Conservation (phyloP, 1,140 invertebrate species). For the Galleria mellonella region DNA sequence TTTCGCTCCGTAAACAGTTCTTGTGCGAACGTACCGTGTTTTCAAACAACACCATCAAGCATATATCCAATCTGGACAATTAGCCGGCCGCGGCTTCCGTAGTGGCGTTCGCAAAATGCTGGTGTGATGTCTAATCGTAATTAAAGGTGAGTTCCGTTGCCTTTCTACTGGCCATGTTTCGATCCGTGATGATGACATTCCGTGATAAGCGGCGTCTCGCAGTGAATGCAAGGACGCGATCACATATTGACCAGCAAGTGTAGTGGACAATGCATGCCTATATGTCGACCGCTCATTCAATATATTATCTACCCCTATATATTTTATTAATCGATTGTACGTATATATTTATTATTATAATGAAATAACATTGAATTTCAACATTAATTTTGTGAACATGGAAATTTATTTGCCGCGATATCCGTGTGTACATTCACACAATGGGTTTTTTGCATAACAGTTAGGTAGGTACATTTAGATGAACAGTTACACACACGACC, state of each 20-base stretch:
- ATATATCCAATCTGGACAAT: neutral
- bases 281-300: too few species aligned
- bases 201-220: constrained; percentile 52
- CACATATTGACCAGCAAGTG: constrained; percentile 10
- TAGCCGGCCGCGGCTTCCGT: constrained; percentile 10
- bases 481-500: constrained; percentile 19
- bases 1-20: constrained; percentile 63
- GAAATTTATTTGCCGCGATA: neutral
- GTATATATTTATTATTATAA: too few species aligned
- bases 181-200: constrained; percentile 50
- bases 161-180: constrained; percentile 39
- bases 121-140: constrained; percentile 36
- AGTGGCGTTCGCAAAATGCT: constrained; percentile 15
- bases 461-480: constrained; percentile 17
- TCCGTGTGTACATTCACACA: constrained; percentile 7
- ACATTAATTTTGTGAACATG: neutral
- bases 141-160: constrained; percentile 48
- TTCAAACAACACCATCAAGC: constrained; percentile 18
- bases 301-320: too few species aligned
- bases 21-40: constrained; percentile 45
- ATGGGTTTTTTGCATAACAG: constrained; percentile 15
- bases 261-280: too few species aligned
- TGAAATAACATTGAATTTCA: neutral
- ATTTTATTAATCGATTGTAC: too few species aligned
- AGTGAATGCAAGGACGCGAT: constrained; percentile 65